These are phyloP conservation scores for Meta bourneti DNA, from an alignment of 2,888 invertebrate genomes.

Conservation along the genomic window DNA sequence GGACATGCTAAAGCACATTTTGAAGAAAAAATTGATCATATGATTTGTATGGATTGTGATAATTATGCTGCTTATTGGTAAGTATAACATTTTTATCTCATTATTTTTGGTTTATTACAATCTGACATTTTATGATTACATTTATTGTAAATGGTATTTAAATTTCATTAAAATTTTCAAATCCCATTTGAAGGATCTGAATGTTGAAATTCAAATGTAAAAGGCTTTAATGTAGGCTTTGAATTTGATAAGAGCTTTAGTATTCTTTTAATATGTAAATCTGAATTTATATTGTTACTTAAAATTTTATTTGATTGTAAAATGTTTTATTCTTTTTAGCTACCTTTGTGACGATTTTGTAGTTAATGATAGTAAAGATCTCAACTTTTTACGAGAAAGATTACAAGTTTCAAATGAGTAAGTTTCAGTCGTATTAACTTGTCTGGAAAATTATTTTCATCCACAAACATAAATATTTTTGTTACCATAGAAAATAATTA, in stretches of 20 bases:
- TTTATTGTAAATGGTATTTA: neutral
- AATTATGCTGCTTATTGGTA: constrained; percentile 89
- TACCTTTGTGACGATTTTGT: constrained; percentile 91
- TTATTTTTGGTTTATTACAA: neutral
- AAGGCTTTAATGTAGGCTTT: neutral
- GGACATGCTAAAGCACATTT: constrained; percentile 89
- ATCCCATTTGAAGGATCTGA: neutral
- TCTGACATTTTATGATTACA: neutral
- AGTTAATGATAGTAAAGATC: constrained; percentile 85
- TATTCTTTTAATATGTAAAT: neutral
- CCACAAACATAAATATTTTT: neutral
- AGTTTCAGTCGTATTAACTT: constrained; percentile 49
- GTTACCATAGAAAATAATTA: no score
- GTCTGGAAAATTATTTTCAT: neutral
- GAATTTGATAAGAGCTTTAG: neutral
- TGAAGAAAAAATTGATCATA: constrained; percentile 84
- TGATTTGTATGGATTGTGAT: constrained; percentile 89
- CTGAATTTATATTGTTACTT: neutral
- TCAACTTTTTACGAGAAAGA: constrained; percentile 80
- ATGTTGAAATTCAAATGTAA: neutral
- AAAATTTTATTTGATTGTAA: neutral
- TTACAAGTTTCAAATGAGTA: constrained; percentile 79
- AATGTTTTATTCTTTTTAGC: constrained; percentile 82
- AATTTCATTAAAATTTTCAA: neutral
- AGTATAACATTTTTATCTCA: constrained; percentile 77